These are phyloP conservation scores for Alcis repandata DNA, from an alignment of 2,888 invertebrate genomes.

Conservation along the genomic window DNA sequence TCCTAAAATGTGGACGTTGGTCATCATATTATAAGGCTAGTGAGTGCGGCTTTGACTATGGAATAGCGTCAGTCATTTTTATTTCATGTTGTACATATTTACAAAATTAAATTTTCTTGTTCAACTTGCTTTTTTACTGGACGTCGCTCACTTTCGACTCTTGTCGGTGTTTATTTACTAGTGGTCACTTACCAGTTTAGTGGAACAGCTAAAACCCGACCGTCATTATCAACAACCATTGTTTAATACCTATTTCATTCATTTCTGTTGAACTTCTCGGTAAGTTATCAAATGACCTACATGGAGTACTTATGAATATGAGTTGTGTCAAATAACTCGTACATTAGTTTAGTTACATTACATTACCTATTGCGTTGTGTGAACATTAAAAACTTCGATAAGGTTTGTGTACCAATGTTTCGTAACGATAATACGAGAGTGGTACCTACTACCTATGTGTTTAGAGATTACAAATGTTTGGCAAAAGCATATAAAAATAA, in stretches of 20 bases:
- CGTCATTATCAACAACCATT: conserved; percentile 7
- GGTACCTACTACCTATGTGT: conserved; percentile 12
- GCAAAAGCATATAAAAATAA: neutral
- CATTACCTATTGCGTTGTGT: conserved; percentile 11
- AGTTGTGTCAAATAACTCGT: conserved; percentile 8
- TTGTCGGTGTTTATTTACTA: neutral
- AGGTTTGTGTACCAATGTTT: conserved; percentile 30
- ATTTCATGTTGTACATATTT: neutral
- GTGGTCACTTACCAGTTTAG: neutral
- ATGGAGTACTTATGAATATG: conserved; percentile 24
- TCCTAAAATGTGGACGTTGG: no score
- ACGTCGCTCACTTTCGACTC: neutral
- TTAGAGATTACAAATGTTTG: no score
- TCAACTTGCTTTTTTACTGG: neutral
- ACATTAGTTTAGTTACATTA: neutral
- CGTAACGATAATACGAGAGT: conserved; percentile 18
- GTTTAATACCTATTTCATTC: conserved; percentile 20
- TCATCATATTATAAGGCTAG: no score
- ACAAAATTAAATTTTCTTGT: no score
- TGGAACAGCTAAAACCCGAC: neutral
- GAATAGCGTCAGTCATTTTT: neutral
- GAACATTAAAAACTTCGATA: conserved; percentile 40
- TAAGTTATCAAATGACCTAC: conserved; percentile 48
- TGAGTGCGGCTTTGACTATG: no score
- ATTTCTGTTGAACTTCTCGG: conserved; percentile 35